A percentile compares a stretch with the other conserved stretches of the same genome.
phyloP scores from a whole-genome alignment of 2,113 vertebrate genomes.

The Sapajus apella region DNA sequence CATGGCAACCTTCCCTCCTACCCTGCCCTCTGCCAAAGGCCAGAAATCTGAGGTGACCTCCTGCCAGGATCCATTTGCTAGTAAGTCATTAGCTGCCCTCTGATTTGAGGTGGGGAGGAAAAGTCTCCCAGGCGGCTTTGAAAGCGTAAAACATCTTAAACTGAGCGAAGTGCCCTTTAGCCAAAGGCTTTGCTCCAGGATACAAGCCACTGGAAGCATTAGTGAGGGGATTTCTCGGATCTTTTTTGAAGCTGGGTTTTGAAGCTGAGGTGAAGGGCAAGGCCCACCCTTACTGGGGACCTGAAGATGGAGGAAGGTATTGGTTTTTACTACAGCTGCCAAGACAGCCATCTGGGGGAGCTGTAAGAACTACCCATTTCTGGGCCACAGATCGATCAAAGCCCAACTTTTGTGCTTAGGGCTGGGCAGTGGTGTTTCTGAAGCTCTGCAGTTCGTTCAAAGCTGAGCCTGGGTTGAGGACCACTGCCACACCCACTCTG shows the following conservation, averaged over 20 bases:
- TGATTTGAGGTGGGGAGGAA: not conserved
- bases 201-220: not conserved
- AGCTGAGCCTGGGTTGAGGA: not conserved
- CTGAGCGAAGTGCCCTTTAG: not conserved
- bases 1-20: accelerated
- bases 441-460: accelerated
- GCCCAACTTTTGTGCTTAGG: not conserved
- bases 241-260: not conserved
- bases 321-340: not conserved
- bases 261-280: not conserved
- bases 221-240: not conserved
- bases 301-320: not conserved
- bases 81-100: not conserved
- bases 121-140: not conserved
- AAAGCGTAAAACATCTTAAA: not conserved
- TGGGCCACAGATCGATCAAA: not conserved
- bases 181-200: not conserved
- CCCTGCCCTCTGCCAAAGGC: not conserved
- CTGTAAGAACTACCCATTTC: not conserved
- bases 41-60: not conserved
- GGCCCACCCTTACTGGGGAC: not conserved
- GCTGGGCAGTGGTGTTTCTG: not conserved
- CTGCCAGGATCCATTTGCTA: not conserved
- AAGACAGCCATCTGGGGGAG: too few relatives aligned
- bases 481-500: too few relatives aligned